Base-by-base conservation (phyloP, 2,888 invertebrate genomes). In the Megamerina dolium region DNA sequence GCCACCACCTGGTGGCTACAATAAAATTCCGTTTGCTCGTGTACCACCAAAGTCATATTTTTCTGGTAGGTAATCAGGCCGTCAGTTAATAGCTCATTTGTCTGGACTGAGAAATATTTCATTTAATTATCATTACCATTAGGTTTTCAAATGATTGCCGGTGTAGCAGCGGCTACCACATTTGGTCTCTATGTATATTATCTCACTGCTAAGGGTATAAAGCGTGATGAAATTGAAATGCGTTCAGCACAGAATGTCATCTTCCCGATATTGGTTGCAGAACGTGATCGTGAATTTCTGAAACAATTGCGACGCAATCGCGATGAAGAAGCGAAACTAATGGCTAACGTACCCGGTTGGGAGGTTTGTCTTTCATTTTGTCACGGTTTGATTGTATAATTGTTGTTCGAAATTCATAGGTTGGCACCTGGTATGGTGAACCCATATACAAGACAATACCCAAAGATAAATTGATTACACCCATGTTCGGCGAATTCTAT, bases 1-100 rank as follows among this genome's bases (percentile, higher is more conserved):
- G 79, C 95, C 96, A 62, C 96, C 96, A 49, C 73, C 78, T 42
- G 94, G 94, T 64, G 96, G 96, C 55, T 96, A 93, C 69, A 77
- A 79, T 52, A 79, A 85, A 16, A 85, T 94, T 52, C 77, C 77
- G 35, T 86, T 73, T 63, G 76, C 79, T 55, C 77, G 90, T 59
- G 70, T 85, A 34, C 85, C 86, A 23, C 80, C 86, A n/a, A 85
- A 78, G 70, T 70, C 74, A 48, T 82, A 77, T 60, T 83, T 87
- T 51, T 78, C 77, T 54, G 84, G 87, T 85, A 74, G 68, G 72
- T 58, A 39, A 17, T n/a, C n/a, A n/a, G n/a, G n/a, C n/a, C n/a
- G n/a, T 4, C 4, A 29, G 5, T 20, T 2, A 20, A 16, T 23
- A 34, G 40, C 33, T 29, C n/a, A 29, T 3, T 21, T 8, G 6